These are phyloP conservation scores for Miichthys miiuy DNA, from an alignment of 2,797 vertebrate genomes.

Conservation along the genomic window DNA sequence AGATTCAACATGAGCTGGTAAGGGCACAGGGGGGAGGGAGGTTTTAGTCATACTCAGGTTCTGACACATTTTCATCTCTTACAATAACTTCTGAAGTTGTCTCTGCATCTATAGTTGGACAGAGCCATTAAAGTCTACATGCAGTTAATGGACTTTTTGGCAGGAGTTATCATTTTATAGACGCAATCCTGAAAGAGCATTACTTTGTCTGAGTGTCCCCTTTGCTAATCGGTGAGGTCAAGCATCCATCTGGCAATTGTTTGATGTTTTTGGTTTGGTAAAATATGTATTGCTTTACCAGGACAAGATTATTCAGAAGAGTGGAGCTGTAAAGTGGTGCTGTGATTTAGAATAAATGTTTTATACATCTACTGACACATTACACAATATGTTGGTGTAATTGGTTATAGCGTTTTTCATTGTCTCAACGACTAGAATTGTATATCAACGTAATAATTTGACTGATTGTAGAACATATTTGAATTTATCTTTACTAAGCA, in stretches of 20 bases:
- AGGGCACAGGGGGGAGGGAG: constrained; percentile 26
- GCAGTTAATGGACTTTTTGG: constrained; percentile 84
- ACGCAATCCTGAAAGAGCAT: constrained; percentile 53
- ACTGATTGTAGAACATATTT: constrained; percentile 13
- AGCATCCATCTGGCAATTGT: constrained; percentile 59
- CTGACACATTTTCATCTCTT: constrained; percentile 55
- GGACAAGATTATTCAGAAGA: constrained; percentile 29
- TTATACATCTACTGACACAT: constrained; percentile 7
- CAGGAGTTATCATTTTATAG: constrained; percentile 69
- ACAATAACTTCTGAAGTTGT: constrained; percentile 70
- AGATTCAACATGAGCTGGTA: constrained; percentile 53
- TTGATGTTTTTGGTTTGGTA: constrained; percentile 59
- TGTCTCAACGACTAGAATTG: constrained; percentile 27
- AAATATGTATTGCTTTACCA: constrained; percentile 56
- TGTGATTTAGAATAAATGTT: constrained; percentile 24
- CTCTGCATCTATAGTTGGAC: constrained; percentile 57
- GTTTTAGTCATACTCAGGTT: constrained; percentile 53
- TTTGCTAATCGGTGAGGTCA: constrained; percentile 65
- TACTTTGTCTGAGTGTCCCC: constrained; percentile 64
- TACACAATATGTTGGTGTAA: constrained; percentile 9
- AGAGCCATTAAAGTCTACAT: constrained; percentile 62
- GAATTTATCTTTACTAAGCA: background rate
- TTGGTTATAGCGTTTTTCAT: constrained; percentile 21
- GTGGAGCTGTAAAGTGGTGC: constrained; percentile 1
- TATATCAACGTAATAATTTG: constrained; percentile 25